phyloP scores from a whole-genome alignment of 2,113 vertebrate genomes.

The Setophaga petechia region DNA sequence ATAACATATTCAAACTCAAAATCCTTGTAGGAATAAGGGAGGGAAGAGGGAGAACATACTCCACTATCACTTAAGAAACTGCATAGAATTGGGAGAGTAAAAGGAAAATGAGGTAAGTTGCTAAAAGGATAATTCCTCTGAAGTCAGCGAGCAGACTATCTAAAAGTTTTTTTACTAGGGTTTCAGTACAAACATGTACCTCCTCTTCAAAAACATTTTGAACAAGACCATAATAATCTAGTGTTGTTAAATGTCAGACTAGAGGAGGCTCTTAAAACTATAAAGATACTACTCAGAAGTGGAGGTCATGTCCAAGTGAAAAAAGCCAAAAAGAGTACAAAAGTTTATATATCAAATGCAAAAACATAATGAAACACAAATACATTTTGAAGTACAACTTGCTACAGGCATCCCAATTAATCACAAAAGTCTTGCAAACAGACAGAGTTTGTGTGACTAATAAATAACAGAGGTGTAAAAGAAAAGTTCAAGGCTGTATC shows the following conservation, averaged over 20 bases:
- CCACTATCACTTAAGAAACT: not conserved
- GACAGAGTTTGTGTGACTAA: not conserved
- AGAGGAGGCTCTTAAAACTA: not conserved
- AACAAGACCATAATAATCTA: not conserved
- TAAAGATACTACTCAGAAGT: not conserved
- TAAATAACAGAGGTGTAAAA: not conserved
- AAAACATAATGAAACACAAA: not conserved
- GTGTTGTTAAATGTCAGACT: not conserved
- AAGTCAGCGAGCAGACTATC: not conserved
- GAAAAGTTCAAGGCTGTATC: not conserved
- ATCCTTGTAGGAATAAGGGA: not conserved
- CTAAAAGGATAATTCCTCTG: not conserved
- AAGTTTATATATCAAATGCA: not conserved
- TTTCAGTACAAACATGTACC: not conserved
- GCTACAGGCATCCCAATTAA: not conserved
- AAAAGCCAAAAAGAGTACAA: not conserved
- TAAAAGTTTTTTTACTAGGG: not conserved
- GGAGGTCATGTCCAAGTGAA: not conserved
- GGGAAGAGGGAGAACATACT: not conserved
- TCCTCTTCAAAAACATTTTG: not conserved
- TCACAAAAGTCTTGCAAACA: not conserved
- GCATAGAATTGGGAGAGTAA: not conserved
- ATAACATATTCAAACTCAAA: not conserved
- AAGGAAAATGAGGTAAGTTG: not conserved
- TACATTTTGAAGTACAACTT: not conserved